Evolutionary conservation across 2,797 vertebrate genomes (phyloP).

Genomic region (Meda fulgida): DNA sequence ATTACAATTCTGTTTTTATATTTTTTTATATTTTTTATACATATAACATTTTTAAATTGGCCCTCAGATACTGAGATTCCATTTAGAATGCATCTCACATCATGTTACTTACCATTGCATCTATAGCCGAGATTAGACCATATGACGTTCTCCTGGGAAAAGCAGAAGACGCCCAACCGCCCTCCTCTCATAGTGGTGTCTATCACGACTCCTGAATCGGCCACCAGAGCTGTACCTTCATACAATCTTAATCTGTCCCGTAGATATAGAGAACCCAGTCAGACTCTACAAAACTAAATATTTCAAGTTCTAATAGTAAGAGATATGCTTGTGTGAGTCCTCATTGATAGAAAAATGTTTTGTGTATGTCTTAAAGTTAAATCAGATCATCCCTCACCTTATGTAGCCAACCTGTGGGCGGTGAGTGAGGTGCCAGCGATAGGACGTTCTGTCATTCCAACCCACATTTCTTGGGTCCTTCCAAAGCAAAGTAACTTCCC

Average conservation of each 20-base stretch:
- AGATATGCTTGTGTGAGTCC: not conserved
- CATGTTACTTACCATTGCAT: constrained; percentile 79
- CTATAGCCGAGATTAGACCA: constrained; percentile 88
- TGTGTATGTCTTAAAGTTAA: not conserved
- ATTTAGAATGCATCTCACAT: not conserved
- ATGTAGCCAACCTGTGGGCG: constrained; percentile 93
- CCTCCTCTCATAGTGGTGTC: constrained; percentile 86
- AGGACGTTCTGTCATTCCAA: constrained; percentile 92
- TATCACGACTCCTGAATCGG: constrained; percentile 84
- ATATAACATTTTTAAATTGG: not conserved
- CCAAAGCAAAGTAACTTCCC: constrained; percentile 92
- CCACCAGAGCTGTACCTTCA: constrained; percentile 82
- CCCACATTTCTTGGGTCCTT: constrained; percentile 90
- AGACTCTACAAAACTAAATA: constrained; percentile 62
- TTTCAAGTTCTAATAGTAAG: constrained; percentile 77
- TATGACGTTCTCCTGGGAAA: constrained; percentile 89
- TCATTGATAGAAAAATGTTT: not conserved
- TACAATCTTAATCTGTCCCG: constrained; percentile 80
- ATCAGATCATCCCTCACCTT: constrained; percentile 72
- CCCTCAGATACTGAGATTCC: not conserved
- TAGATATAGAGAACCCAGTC: constrained; percentile 73
- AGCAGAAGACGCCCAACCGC: constrained; percentile 86
- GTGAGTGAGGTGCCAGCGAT: constrained; percentile 92
- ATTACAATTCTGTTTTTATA: not conserved
- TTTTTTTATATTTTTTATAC: not conserved